Evolutionary conservation across 2,797 vertebrate genomes (phyloP), one percentile per base, ranked within the genome.

Genomic region (Loris lydekkerianus): DNA sequence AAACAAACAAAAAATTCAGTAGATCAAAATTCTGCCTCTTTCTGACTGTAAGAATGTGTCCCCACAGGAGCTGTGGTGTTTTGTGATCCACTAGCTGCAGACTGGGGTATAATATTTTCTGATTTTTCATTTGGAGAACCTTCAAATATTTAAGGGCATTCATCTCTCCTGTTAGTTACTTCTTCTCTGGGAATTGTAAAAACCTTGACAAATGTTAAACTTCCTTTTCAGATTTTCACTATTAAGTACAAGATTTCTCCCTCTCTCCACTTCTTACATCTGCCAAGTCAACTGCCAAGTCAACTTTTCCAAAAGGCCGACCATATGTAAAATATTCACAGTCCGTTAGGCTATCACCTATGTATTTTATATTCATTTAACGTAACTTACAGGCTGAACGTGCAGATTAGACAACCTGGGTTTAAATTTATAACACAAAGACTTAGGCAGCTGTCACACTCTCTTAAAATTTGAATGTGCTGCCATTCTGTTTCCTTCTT

Each of bases 141-240:
- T 96, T 96, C 46, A 91, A 75, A 75, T 92, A 85, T 78, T 89
- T 95, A 86, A 92, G 76, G 53, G 65, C 67, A 49, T 49, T 83
- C 10, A 31, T 78, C n/a, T 94, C 23, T 61, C 46, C 49, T 87
- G 25, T 82, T 13, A 86, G 25, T 63, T 92, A 65, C 31, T 37
- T 92, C 40, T 93, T 95, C 56, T 96, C 93, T 73, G 73, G 60
- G 58, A 58, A 37, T 77, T 49, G 56, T 60, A 80, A 95, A 95
- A 93, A 29, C 18, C 61, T 69, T 65, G 58, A 92, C 73, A 78
- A 89, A 93, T 70, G 46, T 65, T 63, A 72, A 89, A 34, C 14
- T 67, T 91, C 27, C 65, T 84, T 86, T 92, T 77, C 37, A 85
- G 58, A 82, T 92, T 91, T 95, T 89, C 70, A 89, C 84, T 61